Evolutionary conservation across 1,140 invertebrate genomes (phyloP).

Genomic region (Drosophila melanica): DNA sequence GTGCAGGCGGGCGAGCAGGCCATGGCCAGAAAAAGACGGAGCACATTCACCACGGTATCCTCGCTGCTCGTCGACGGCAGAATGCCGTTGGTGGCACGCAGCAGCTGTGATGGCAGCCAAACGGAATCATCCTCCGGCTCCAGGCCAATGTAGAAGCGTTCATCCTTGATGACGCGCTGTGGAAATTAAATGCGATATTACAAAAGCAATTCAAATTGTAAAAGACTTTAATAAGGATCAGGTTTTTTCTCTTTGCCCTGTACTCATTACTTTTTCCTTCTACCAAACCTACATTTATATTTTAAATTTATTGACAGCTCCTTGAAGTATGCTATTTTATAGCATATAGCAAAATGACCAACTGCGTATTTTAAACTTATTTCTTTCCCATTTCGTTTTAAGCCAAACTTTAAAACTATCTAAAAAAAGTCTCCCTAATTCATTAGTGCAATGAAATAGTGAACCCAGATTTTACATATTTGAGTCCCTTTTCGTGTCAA

Average conservation of each 20-base stretch:
- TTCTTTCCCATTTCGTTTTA: not conserved
- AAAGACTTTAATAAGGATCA: not conserved
- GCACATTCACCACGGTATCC: slow-evolving; percentile 86
- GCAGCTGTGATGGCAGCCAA: slow-evolving; percentile 94
- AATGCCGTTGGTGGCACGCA: slow-evolving; percentile 92
- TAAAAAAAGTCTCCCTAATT: no score
- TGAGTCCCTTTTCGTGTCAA: not conserved
- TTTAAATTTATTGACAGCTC: not conserved
- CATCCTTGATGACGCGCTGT: slow-evolving; percentile 94
- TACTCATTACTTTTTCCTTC: no score
- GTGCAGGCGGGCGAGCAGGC: slow-evolving; percentile 92
- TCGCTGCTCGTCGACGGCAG: slow-evolving; percentile 90
- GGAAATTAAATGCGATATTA: slow-evolving; percentile 4
- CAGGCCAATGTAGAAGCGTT: slow-evolving; percentile 94
- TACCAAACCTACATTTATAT: not conserved
- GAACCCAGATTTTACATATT: no score
- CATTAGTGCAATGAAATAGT: no score
- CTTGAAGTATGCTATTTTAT: not conserved
- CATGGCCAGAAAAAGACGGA: slow-evolving; percentile 90
- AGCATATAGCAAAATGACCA: no score
- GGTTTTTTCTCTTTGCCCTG: not conserved
- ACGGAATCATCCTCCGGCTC: slow-evolving; percentile 95
- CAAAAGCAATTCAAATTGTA: not conserved
- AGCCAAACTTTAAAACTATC: no score
- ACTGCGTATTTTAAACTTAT: not conserved